Conservation (phyloP, 2,797 vertebrate genomes). For the Luscinia megarhynchos region DNA sequence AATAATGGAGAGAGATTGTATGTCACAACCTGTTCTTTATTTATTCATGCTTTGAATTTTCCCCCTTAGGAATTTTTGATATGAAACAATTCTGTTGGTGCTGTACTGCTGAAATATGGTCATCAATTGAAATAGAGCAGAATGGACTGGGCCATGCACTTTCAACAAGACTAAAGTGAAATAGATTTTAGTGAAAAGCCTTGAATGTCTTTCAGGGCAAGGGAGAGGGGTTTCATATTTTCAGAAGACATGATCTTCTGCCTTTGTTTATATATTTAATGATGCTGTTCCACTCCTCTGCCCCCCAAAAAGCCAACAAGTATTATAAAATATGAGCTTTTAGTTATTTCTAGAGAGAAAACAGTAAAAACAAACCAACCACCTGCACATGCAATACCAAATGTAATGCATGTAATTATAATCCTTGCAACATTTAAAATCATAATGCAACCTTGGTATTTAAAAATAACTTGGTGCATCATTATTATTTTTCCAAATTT, state of each 20-base stretch:
- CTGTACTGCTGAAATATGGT: not conserved
- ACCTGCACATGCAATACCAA: not conserved
- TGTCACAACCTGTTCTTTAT: not conserved
- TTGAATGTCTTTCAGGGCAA: not conserved
- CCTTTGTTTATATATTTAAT: not conserved
- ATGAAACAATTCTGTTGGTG: not conserved
- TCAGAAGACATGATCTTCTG: not conserved
- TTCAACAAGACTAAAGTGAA: not conserved
- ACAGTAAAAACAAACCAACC: not conserved
- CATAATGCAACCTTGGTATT: not conserved
- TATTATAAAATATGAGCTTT: not conserved
- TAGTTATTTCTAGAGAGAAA: not conserved
- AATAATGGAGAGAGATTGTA: not conserved
- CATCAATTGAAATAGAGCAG: not conserved
- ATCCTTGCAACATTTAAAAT: not conserved
- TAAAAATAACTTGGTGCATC: not conserved
- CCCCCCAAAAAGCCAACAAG: not conserved
- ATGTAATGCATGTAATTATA: not conserved
- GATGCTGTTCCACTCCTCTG: accelerated
- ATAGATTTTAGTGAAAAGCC: not conserved
- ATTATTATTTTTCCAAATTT: not conserved
- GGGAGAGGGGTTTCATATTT: not conserved
- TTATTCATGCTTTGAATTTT: not conserved
- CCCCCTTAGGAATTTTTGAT: not conserved
- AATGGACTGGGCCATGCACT: not conserved